A percentile compares a stretch with the other conserved stretches of the same genome.
phyloP scores from a whole-genome alignment of 2,113 vertebrate genomes.

The Tichodroma muraria region DNA sequence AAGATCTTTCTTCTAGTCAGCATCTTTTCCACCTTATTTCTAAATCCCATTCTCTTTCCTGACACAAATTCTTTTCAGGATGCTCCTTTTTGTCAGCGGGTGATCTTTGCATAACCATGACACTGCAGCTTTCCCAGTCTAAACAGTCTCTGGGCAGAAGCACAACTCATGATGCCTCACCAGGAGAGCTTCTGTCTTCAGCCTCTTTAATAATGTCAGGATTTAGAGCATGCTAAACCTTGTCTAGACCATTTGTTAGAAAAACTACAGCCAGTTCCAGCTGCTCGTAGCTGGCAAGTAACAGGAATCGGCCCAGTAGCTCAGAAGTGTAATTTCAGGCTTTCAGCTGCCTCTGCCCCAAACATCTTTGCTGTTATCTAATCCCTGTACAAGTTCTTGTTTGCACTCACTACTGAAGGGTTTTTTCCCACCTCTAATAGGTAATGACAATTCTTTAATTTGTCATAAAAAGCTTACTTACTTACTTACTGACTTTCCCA shows the following conservation, averaged over 20 bases:
- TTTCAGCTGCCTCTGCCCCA: not conserved
- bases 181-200: not conserved
- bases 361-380: not conserved
- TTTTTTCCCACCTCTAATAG: not conserved
- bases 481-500: too few species aligned
- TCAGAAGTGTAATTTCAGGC: not conserved
- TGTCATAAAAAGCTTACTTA: not conserved
- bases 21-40: not conserved
- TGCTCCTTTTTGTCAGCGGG: not conserved
- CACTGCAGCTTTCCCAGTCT: not conserved
- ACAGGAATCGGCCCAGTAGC: not conserved
- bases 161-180: not conserved
- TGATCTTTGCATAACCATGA: not conserved
- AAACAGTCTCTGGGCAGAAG: not conserved
- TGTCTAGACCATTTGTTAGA: not conserved
- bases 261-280: not conserved
- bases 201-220: not conserved
- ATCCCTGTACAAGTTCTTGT: too few species aligned
- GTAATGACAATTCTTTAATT: not conserved
- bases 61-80: not conserved
- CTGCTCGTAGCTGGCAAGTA: too few species aligned
- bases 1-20: not conserved
- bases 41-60: not conserved
- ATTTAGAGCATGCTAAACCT: not conserved
- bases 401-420: rapidly evolving